phyloP scores from a whole-genome alignment of 2,888 invertebrate genomes.

The Dryobota labecula region DNA sequence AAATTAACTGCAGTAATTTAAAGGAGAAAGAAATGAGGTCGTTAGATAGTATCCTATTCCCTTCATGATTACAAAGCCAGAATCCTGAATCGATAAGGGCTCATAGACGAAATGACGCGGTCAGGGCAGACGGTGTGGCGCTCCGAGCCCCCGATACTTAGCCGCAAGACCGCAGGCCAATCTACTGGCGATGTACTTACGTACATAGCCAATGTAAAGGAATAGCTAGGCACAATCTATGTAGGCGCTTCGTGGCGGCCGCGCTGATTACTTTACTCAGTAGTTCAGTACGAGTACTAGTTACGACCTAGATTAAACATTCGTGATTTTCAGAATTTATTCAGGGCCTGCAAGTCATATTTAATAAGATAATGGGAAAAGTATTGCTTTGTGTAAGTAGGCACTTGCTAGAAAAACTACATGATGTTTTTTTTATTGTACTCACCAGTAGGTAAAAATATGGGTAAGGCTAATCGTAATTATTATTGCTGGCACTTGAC shows the following conservation, averaged over 20 bases:
- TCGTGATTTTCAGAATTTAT: slow-evolving; percentile 15
- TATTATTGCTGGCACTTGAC: too few species aligned
- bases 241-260: slow-evolving; percentile 16
- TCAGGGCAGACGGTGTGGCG: slow-evolving; percentile 59
- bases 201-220: slow-evolving; percentile 38
- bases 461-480: too few species aligned
- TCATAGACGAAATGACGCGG: slow-evolving; percentile 54
- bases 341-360: background rate
- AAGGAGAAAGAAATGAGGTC: background rate
- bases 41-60: background rate
- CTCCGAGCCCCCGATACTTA: slow-evolving; percentile 47
- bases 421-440: background rate
- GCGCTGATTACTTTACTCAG: slow-evolving; percentile 40
- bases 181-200: slow-evolving; percentile 44
- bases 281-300: slow-evolving; percentile 31
- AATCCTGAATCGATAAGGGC: slow-evolving; percentile 55
- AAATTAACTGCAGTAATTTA: background rate
- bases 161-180: slow-evolving; percentile 55
- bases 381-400: background rate
- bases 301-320: slow-evolving; percentile 31
- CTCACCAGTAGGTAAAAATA: too few species aligned
- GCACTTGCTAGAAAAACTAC: background rate
- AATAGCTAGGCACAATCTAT: slow-evolving; percentile 25
- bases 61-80: slow-evolving; percentile 42
- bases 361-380: background rate